Evolutionary conservation across 2,797 vertebrate genomes (phyloP).

Genomic region (Petrocephalus sullivani): DNA sequence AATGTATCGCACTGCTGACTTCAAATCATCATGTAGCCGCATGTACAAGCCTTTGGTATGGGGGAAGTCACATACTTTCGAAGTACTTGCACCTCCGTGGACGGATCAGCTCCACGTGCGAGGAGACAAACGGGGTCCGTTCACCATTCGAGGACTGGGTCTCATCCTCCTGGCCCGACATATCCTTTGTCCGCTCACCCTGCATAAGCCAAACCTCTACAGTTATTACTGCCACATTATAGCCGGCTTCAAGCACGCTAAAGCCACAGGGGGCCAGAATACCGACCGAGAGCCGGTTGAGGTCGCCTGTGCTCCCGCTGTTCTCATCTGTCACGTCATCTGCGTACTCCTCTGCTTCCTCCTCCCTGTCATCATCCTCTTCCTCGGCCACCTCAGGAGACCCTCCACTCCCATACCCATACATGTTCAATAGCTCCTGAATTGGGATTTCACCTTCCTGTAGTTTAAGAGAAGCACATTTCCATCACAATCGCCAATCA

Average conservation of each 20-base stretch:
- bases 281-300: constrained; percentile 58
- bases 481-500: not conserved
- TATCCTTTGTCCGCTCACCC: constrained; percentile 75
- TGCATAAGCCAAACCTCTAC: constrained; percentile 35
- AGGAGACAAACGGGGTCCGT: constrained; percentile 70
- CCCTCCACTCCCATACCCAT: constrained; percentile 81
- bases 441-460: constrained; percentile 98
- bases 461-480: not conserved
- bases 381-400: constrained; percentile 85
- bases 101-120: constrained; percentile 79
- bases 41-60: not conserved
- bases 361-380: constrained; percentile 77
- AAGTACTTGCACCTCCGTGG: constrained; percentile 87
- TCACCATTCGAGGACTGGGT: constrained; percentile 72
- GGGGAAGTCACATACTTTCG: constrained; percentile 70
- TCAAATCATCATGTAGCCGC: not conserved
- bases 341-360: constrained; percentile 59
- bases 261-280: not conserved
- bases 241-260: not conserved
- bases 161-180: constrained; percentile 73
- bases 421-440: constrained; percentile 87
- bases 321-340: constrained; percentile 71
- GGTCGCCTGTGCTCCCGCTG: constrained; percentile 81
- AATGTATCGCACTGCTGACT: not conserved
- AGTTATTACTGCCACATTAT: not conserved